Evolutionary conservation across 2,113 vertebrate genomes (phyloP).

Genomic region (Struthio camelus): DNA sequence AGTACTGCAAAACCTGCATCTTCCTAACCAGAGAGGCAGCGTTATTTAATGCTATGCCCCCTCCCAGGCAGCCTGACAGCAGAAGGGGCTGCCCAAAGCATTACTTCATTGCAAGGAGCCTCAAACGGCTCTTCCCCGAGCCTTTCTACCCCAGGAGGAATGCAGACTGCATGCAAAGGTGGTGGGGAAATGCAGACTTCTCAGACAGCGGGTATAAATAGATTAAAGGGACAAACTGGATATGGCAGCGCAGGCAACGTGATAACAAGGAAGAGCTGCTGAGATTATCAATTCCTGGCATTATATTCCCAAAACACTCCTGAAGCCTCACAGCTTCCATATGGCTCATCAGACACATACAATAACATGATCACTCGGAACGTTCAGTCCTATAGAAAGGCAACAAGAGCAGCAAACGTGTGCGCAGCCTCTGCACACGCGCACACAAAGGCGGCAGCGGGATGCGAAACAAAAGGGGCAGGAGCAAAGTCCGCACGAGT

Average conservation of each 20-base stretch:
- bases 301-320: constrained; percentile 61
- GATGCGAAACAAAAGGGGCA: background rate
- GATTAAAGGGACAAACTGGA: background rate
- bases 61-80: constrained; percentile 10
- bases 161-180: background rate
- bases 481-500: background rate
- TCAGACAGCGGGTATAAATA: background rate
- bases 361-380: constrained; percentile 43
- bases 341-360: constrained; percentile 68
- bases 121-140: background rate
- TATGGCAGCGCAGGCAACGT: constrained; percentile 37
- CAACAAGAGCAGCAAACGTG: background rate
- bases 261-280: constrained; percentile 38
- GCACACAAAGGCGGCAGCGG: background rate
- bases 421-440: background rate
- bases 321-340: constrained; percentile 65
- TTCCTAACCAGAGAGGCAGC: background rate
- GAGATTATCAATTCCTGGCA: constrained; percentile 65
- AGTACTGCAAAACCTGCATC: background rate
- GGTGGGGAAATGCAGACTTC: constrained; percentile 32
- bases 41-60: constrained; percentile 10
- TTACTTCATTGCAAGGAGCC: background rate
- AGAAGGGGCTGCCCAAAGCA: background rate
- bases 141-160: background rate
- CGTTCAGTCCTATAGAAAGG: constrained; percentile 58